phyloP scores from a whole-genome alignment of 2,113 vertebrate species.

The Oceanites oceanicus region DNA sequence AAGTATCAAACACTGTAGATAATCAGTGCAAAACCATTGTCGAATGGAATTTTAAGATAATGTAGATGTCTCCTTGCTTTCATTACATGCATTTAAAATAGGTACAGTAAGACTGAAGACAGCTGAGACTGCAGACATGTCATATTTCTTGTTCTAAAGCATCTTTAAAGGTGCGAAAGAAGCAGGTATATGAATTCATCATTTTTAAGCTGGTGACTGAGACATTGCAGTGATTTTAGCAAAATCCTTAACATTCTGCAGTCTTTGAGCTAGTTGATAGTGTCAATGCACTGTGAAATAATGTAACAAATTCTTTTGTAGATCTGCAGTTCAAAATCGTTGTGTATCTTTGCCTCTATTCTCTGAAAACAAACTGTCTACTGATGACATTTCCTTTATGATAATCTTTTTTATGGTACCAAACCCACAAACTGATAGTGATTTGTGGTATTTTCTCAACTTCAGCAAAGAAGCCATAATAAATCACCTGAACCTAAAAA shows the following conservation, averaged over 20 bases:
- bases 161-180: background rate
- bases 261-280: background rate
- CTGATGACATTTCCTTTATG: background rate
- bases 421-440: background rate
- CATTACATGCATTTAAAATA: background rate
- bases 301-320: background rate
- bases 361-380: background rate
- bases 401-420: background rate
- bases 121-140: background rate
- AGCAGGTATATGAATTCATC: background rate
- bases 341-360: background rate
- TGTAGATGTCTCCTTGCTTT: background rate
- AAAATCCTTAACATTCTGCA: background rate
- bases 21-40: background rate
- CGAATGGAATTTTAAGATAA: background rate
- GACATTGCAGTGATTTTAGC: background rate
- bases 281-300: background rate
- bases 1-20: background rate
- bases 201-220: background rate
- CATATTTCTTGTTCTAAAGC: background rate
- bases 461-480: background rate
- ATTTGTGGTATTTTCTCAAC: background rate
- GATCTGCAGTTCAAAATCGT: background rate
- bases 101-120: background rate
- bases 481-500: background rate